Base-by-base conservation (phyloP, 2,113 vertebrate genomes). In the Sporophila hypoxantha region DNA sequence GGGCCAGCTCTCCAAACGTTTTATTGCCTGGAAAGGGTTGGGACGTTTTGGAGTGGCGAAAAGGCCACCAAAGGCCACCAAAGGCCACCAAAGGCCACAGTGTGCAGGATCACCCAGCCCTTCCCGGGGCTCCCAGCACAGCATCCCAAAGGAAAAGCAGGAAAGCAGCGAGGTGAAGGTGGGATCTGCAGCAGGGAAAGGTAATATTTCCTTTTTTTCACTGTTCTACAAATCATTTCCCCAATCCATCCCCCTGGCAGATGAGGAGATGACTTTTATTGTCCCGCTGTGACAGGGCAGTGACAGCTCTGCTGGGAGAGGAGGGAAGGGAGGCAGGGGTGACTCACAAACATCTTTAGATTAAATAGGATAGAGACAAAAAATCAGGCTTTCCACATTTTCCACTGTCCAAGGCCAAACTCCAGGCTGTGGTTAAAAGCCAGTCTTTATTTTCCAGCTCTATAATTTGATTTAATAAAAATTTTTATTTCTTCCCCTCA, bases 91-190 rank as follows among this genome's bases (percentile, higher is more conserved):
- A 36, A 73, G 25, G 2, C 20, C 65, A 18, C 20, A 8, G 0
- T 2, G 56, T 11, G 39, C 0, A 7, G 52, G 47, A 52, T n/a
- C 67, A 32, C 44, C 29, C 9, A 1, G 30, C 1, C 1, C 25
- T 44, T 23, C 42, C 57, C 9, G 1, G 47, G 4, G 41, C 30
- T 42, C 49, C 67, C 32, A 29, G 49, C 19, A 3, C 25, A 27
- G 19, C 29, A 32, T 16, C 71, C 70, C 1, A 0, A 65, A 77
- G 65, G 55, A 34, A 6, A 1, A 23, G 36, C 47, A 50, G 74
- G 47, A n/a, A 29, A 41, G n/a, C 0, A 2, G 2, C 0, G 5
- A 22, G 25, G 4, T 3, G 49, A 47, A 68, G 62, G 49, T n/a
- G 61, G n/a, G 36, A 30, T 53, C 14, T 6, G 30, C 49, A 76